These are phyloP conservation scores for Crotophaga sulcirostris DNA, from an alignment of 2,113 vertebrate genomes.

Conservation along the genomic window DNA sequence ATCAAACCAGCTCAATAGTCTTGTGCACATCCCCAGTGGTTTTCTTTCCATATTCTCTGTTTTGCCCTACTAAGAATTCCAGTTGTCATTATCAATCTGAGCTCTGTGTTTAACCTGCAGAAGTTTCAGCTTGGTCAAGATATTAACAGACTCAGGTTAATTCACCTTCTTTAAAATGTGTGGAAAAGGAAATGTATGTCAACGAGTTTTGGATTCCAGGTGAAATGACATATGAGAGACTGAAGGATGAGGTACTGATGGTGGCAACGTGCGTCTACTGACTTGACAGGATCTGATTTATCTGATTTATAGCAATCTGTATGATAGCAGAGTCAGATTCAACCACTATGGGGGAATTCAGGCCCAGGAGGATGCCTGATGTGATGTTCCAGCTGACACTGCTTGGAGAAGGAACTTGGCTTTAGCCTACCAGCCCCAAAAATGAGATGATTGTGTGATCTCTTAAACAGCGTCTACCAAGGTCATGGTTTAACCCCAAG, in stretches of 20 bases:
- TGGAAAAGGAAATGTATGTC: background rate
- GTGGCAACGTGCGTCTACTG: background rate
- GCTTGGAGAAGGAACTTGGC: background rate
- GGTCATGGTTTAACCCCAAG: too few relatives aligned
- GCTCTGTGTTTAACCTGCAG: background rate
- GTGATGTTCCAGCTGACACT: background rate
- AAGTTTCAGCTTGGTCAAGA: background rate
- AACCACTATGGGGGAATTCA: background rate
- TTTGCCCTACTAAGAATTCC: background rate
- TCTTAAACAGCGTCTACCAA: background rate
- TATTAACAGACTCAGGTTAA: background rate
- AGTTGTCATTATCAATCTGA: background rate
- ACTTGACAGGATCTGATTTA: background rate
- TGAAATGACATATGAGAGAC: background rate
- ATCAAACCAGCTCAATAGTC: background rate
- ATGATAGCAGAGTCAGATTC: background rate
- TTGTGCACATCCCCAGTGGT: background rate
- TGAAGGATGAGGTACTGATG: background rate
- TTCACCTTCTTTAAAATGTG: background rate
- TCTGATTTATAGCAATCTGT: background rate
- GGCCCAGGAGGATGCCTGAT: background rate
- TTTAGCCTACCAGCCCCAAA: background rate
- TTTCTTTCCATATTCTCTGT: background rate
- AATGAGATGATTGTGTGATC: background rate
- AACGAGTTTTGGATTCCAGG: background rate